phyloP scores from a whole-genome alignment of 2,113 vertebrate genomes.

The Albula glossodonta region DNA sequence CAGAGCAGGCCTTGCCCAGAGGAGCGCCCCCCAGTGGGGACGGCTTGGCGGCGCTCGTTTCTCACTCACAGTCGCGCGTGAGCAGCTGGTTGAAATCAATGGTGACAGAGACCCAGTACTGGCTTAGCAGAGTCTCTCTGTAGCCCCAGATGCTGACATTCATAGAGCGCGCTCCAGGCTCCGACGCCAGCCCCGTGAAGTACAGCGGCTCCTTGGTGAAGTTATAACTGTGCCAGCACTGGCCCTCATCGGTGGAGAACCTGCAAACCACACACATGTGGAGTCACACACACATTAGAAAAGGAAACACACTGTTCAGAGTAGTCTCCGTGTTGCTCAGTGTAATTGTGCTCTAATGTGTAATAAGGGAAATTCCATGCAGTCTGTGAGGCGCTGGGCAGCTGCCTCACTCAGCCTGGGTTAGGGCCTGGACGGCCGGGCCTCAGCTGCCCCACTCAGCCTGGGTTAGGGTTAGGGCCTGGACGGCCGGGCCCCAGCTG shows the following conservation, averaged over 20 bases:
- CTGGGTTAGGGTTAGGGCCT: too few species aligned
- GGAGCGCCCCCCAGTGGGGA: too few species aligned
- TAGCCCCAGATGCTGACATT: slow-evolving; percentile 94
- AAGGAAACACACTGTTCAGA: background rate
- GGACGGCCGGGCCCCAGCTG: too few species aligned
- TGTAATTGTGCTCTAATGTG: too few species aligned
- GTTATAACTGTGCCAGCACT: slow-evolving; percentile 82
- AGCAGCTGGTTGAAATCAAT: slow-evolving; percentile 87
- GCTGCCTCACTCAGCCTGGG: too few species aligned
- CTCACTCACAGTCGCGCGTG: slow-evolving; percentile 79
- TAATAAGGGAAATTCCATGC: too few species aligned
- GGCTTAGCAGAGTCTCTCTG: slow-evolving; percentile 67
- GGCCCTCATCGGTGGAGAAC: slow-evolving; percentile 92
- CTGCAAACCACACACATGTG: slow-evolving; percentile 52
- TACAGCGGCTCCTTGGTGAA: slow-evolving; percentile 80
- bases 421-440: too few species aligned
- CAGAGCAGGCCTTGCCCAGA: too few species aligned
- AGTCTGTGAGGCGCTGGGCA: too few species aligned
- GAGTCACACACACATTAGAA: background rate
- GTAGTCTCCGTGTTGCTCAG: too few species aligned
- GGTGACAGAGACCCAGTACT: slow-evolving; percentile 87
- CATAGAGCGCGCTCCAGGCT: slow-evolving; percentile 88
- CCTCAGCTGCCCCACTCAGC: too few species aligned
- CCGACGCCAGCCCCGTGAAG: slow-evolving; percentile 87
- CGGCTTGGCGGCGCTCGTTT: too few species aligned